Base-by-base conservation (phyloP, 1,140 invertebrate species). In the Magallana ariakensis region DNA sequence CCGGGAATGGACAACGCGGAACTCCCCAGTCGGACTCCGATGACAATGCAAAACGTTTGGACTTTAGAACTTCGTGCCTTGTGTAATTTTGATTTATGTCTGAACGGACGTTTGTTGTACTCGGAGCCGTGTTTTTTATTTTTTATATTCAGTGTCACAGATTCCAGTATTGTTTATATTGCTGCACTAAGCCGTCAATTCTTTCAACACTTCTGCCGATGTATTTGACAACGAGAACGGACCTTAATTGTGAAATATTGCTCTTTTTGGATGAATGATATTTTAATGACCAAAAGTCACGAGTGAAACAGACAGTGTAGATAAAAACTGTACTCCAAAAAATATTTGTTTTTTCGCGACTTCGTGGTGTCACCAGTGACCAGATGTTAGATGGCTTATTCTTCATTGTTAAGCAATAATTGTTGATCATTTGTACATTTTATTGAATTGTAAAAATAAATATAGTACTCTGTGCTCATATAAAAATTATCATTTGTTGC, bases 241-340 rank as follows among this genome's bases (percentile, higher is more conserved):
- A 75, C 66, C 22, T 75, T 75, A 75, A 75, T 75, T 75, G 66
- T 75, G 66, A 75, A 75, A 75, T 33, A 75, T 75, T 75, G 22
- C 66, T 75, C 13, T 75, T 60, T 75, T 75, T 75, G 22, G 66
- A 75, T 75, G 22, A 75, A 75, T 75, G 66, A 75, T 26, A 75
- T 75, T 75, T 75, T 75, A 22, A 26, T 70, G 19, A 26, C 66
- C 22, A 75, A 75, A 75, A 13, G 4, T 19, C 66, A 75, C 15
- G 19, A 75, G 66, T 75, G 66, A 75, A 75, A 22, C 19, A 9
- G 66, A 75, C 66, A 75, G 66, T 75, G 66, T 26, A 75, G 13
- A 26, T 26, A 26, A 13, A 60, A 13, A 26, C 33, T 75, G 66
- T 75, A 13, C 19, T 11, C 33, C 66, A 19, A 6, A 62, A 60